A percentile compares a stretch with the other conserved stretches of the same genome.
Conservation (phyloP, 2,113 vertebrate species). For the Vimba vimba region DNA sequence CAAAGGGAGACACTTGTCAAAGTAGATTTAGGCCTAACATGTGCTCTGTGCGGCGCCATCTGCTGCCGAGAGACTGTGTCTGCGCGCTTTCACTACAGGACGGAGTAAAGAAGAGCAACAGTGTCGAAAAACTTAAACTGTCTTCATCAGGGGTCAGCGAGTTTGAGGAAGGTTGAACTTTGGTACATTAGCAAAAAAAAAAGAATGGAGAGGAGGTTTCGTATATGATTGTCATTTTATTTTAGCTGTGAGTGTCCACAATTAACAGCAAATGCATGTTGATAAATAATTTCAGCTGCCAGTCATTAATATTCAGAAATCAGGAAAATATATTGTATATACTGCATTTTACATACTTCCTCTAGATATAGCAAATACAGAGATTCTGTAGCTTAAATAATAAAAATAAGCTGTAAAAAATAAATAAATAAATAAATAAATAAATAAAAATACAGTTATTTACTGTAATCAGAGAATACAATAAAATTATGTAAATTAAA, state of each 20-base stretch:
- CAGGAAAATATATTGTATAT: no score
- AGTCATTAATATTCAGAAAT: no score
- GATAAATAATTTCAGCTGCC: no score
- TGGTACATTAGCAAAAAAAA: not conserved
- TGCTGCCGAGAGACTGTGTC: not conserved
- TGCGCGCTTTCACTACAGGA: not conserved
- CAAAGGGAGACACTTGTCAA: slow-evolving; percentile 10
- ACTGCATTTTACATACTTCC: no score
- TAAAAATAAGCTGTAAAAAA: no score
- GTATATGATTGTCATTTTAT: not conserved
- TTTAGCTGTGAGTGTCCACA: not conserved
- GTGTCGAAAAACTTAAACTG: not conserved
- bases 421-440: no score
- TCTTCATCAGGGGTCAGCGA: not conserved
- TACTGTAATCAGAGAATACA: no score
- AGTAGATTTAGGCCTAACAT: slow-evolving; percentile 11
- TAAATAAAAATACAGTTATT: no score
- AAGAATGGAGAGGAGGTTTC: not conserved
- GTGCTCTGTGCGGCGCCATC: not conserved
- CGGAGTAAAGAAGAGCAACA: not conserved
- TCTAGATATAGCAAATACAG: no score
- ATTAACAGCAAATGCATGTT: not conserved
- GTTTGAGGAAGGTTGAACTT: not conserved
- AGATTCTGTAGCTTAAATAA: no score
- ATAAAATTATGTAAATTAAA: not conserved